Base-by-base conservation (phyloP, 2,797 vertebrate species). In the Apodemus agrarius region DNA sequence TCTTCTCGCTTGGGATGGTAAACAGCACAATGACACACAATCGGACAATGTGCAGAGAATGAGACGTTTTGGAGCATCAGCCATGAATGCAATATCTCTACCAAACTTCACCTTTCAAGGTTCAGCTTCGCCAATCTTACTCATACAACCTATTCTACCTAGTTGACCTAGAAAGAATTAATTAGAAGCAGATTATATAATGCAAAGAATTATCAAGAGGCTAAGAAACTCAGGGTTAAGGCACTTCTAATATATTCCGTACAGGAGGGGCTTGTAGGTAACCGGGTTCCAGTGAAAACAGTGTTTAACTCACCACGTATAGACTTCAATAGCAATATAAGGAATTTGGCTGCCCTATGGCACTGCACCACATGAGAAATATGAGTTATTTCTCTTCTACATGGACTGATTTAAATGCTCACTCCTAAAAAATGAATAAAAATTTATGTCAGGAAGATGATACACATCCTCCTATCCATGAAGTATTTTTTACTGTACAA, bases 311-410 rank as follows among this genome's bases (percentile, higher is more conserved):
- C 46, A 8, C 8, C 49, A 29, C 10, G 17, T 6, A 4, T 65
- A n/a, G 6, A 21, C 5, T 9, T 37, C 6, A 34, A 1, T 17
- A n/a, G 84, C 40, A 54, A 43, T n/a, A 26, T 3, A 75, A 52
- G 1, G 17, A 86, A n/a, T 0, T 40, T 46, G 1, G 43, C n/a
- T 82, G 0, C 1, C 79, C 21, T 40, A 1, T 6, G 8, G 1
- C 12, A 4, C 14, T 26, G 2, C 0, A 46, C 16, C 29, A 79
- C 8, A 16, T 0, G 13, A 49, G 2, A 43, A 81, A 6, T 54
- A 57, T 80, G 54, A 90, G 11, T n/a, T 78, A 54, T 26, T 80
- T 65, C 14, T 89, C 22, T 34, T 78, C 31, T 69, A 5, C 76
- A 7, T 24, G 90, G 49, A 83, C 79, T 80, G 67, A 24, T 1